Conservation (phyloP, 2,888 invertebrate species). For the Embidobia sp. region DNA sequence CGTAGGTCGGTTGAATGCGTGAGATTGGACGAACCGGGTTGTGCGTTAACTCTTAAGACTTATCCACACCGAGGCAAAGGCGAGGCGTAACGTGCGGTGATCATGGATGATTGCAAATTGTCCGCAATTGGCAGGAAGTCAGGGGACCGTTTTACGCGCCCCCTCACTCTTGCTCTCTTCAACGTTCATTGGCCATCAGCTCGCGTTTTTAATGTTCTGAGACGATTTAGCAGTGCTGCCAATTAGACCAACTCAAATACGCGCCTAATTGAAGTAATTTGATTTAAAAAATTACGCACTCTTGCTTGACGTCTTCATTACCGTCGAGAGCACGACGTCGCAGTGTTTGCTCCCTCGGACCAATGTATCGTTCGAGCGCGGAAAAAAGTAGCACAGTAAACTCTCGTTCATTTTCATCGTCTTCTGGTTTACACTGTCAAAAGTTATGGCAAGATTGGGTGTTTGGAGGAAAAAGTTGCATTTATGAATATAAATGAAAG, state of each 20-base stretch:
- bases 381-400: too few species aligned
- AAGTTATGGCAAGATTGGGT: too few species aligned
- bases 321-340: too few species aligned
- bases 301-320: neutral
- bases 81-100: slow-evolving; percentile 75
- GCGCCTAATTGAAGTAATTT: slow-evolving; percentile 10
- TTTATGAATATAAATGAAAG: too few species aligned
- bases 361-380: too few species aligned
- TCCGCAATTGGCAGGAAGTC: slow-evolving; percentile 81
- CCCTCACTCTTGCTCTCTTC: slow-evolving; percentile 73
- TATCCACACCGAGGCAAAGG: slow-evolving; percentile 65
- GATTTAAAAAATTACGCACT: slow-evolving; percentile 10
- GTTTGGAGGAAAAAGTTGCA: too few species aligned
- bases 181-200: slow-evolving; percentile 71
- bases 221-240: slow-evolving; percentile 48
- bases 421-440: too few species aligned
- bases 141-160: slow-evolving; percentile 76
- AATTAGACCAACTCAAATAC: slow-evolving; percentile 39
- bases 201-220: slow-evolving; percentile 58
- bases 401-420: too few species aligned
- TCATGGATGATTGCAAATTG: slow-evolving; percentile 81
- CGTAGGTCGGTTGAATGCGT: slow-evolving; percentile 69
- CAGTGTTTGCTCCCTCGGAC: too few species aligned
- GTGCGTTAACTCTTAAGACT: slow-evolving; percentile 72
- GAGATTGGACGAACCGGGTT: slow-evolving; percentile 66